Base-by-base conservation (phyloP, 2,113 vertebrate genomes). In the Pituophis catenifer region DNA sequence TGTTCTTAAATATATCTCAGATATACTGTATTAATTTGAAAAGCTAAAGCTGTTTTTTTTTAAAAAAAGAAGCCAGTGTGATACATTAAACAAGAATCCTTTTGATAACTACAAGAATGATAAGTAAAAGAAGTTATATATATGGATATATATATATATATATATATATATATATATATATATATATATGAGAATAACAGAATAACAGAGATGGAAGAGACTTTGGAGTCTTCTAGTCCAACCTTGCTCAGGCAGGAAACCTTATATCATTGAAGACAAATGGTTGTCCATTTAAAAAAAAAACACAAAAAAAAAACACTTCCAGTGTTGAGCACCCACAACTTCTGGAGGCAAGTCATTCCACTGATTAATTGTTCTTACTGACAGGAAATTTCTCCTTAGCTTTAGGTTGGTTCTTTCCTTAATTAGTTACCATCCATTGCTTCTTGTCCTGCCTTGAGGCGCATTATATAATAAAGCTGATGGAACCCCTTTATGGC, bases 1-100 rank as follows among this genome's bases (percentile, higher is more conserved):
- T 92, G 92, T 92, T 93, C 86, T 93, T 44, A 90, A 94, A 54
- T 11, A 86, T 93, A 89, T 1, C 54, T 86, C 86, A 70, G 33
- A 90, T 52, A 38, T 87, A 88, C 38, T 92, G 94, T 95, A 55
- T 92, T 89, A 48, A 1, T 53, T 10, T 6, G 44, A 92, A 81
- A 85, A 93, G 29, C n/a, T 90, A 65, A 57, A 92, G 15, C 6
- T 58, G 92, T 21, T 62, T 29, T 65, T 90, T 88, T 92, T 89
- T 89, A 58, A 90, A 93, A 59, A 50, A 58, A 58, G 70, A 86
- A 57, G 85, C 57, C 93, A 29, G 91, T 23, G 15, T 65, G 92
- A 87, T 53, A 57, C 75, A 75, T 88, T 88, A 50, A 48, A 55
- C 33, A 91, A 10, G n/a, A 38, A 57, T n/a, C 29, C 54, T 48